Evolutionary conservation across 2,888 invertebrate genomes (phyloP), one percentile per base, ranked within the genome.

Genomic region (Odontomyia ornata): DNA sequence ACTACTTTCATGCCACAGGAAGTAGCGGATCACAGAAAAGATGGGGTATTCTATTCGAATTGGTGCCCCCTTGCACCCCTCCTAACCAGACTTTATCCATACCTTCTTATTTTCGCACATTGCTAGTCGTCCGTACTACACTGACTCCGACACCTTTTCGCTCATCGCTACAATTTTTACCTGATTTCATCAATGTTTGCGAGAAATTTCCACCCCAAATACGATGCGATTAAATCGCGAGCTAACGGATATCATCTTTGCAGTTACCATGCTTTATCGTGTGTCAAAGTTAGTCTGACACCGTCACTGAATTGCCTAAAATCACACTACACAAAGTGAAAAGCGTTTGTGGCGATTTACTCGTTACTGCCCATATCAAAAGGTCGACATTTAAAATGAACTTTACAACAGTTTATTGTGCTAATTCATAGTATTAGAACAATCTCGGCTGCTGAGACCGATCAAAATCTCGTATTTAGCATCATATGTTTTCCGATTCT

Each of bases 281-380:
- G 30, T 18, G 18, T 30, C 30, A 1, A 5, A 56, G n/a, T 72
- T 28, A 72, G n/a, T 28, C 27, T 11, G 28, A 46, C 69, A 77
- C 46, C 57, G 62, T 15, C 65, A 77, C 76, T 75, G 69, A 69
- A 78, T 64, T 78, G 64, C 72, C 56, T 69, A 76, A 78, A 78
- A 78, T 78, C 72, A 52, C 52, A 47, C 36, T 56, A 71, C 71
- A 9, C n/a, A 72, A 65, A 65, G 30, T 30, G 72, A 72, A 72
- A 72, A 65, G 21, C 9, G 56, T 56, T 72, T 56, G 57, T 56
- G 57, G 72, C 52, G 57, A 72, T 28, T 72, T 72, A 28, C 56
- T 72, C 18, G n/a, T 43, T 30, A 21, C 56, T 52, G 52, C 72
- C 23, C 47, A 25, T 23, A 64, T 28, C 23, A 15, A 64, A 64